Conservation (phyloP, 2,888 invertebrate genomes). For the Patella depressa region DNA sequence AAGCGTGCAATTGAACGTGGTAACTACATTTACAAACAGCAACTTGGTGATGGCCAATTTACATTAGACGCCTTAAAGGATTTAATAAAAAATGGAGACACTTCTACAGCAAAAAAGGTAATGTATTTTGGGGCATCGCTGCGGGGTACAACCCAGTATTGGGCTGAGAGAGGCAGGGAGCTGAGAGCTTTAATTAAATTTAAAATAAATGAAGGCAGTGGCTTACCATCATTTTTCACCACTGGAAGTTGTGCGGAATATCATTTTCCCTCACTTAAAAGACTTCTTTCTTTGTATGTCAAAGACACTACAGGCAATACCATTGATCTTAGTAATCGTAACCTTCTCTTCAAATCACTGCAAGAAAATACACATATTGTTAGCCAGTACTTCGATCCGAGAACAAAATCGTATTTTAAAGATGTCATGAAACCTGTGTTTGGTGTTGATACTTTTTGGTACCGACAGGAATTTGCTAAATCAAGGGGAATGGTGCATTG, state of each 20-base stretch:
- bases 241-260: conserved; percentile 48
- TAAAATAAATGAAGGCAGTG: conserved; percentile 26
- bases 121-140: conserved; percentile 31
- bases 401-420: conserved; percentile 42
- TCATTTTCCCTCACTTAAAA: conserved; percentile 42
- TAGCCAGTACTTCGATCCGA: conserved; percentile 41
- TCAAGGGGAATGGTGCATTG: conserved; percentile 45
- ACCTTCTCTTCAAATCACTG: conserved; percentile 31
- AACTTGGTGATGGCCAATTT: conserved; percentile 40
- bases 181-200: conserved; percentile 25
- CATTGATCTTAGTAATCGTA: conserved; percentile 30
- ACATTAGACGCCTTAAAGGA: conserved; percentile 35
- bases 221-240: conserved; percentile 41
- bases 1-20: conserved; percentile 38
- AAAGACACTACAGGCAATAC: conserved; percentile 29
- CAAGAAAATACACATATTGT: conserved; percentile 46
- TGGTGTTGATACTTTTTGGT: conserved; percentile 45
- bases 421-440: conserved; percentile 44
- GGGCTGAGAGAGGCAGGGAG: conserved; percentile 23
- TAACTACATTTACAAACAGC: conserved; percentile 40
- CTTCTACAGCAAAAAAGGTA: conserved; percentile 31
- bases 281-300: conserved; percentile 36
- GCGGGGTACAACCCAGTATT: conserved; percentile 29
- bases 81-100: conserved; percentile 33
- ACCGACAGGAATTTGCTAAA: conserved; percentile 45